phyloP scores from a whole-genome alignment of 2,888 invertebrate species.

The Zygogramma bicolorata region DNA sequence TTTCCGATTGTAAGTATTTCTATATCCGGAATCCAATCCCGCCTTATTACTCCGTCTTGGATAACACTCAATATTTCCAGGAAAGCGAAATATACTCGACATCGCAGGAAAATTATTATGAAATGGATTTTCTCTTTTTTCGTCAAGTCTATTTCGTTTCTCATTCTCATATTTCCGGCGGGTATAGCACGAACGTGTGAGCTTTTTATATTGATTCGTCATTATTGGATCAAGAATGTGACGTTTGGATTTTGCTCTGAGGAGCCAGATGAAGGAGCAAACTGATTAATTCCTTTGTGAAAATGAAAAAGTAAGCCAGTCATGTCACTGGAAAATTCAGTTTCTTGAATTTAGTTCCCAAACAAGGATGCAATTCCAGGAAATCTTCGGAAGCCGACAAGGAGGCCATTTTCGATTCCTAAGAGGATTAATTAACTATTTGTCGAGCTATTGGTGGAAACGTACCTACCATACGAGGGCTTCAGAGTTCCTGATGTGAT shows the following conservation, averaged over 20 bases:
- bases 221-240: not conserved
- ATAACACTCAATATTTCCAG: constrained; percentile 41
- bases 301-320: too few relatives aligned
- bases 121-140: constrained; percentile 43
- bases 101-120: constrained; percentile 44
- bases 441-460: too few relatives aligned
- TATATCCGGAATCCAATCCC: constrained; percentile 53
- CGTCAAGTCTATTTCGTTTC: constrained; percentile 29
- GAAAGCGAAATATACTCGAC: constrained; percentile 20
- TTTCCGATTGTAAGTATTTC: constrained; percentile 59
- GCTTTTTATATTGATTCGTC: constrained; percentile 2
- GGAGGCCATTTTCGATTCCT: too few relatives aligned
- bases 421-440: too few relatives aligned
- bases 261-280: not conserved
- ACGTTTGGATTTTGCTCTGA: not conserved
- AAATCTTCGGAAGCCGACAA: too few relatives aligned
- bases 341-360: too few relatives aligned
- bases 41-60: constrained; percentile 46
- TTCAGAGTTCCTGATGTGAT: too few relatives aligned
- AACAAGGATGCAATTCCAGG: too few relatives aligned
- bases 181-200: not conserved
- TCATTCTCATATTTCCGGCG: constrained; percentile 22
- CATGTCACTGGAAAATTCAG: too few relatives aligned
- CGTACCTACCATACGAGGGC: too few relatives aligned
- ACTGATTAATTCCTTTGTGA: too few relatives aligned